Evolutionary conservation across 2,797 vertebrate species (phyloP).

Genomic region (Gymnoscopelus microlampas): DNA sequence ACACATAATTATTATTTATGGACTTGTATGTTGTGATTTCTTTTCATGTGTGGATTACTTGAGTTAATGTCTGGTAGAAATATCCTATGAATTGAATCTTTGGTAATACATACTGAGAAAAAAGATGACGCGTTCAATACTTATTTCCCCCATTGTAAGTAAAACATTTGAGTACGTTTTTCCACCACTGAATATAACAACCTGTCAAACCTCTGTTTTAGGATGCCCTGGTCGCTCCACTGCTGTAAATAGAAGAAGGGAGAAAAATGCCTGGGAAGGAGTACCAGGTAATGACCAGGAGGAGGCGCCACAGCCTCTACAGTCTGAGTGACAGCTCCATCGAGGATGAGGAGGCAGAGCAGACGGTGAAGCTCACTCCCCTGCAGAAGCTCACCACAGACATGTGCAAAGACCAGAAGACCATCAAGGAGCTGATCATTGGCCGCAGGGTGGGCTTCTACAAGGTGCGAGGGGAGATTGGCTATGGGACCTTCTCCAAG

Average conservation of each 20-base stretch:
- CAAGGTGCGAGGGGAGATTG: conserved; percentile 91
- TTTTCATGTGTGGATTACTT: too few relatives aligned
- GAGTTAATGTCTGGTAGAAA: too few relatives aligned
- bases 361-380: conserved; percentile 77
- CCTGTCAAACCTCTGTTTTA: neutral
- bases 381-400: conserved; percentile 90
- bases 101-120: too few relatives aligned
- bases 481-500: conserved; percentile 93
- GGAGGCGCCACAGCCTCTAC: conserved; percentile 77
- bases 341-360: conserved; percentile 59
- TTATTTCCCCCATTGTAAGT: too few relatives aligned
- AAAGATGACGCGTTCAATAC: too few relatives aligned
- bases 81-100: too few relatives aligned
- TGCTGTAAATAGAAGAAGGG: conserved; percentile 69
- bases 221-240: conserved; percentile 20
- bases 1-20: too few relatives aligned
- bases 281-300: conserved; percentile 70
- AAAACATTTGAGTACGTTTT: too few relatives aligned
- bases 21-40: too few relatives aligned
- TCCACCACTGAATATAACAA: neutral
- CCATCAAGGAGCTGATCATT: conserved; percentile 89
- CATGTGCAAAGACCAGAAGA: conserved; percentile 89
- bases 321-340: conserved; percentile 83
- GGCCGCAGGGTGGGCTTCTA: conserved; percentile 95
- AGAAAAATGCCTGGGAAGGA: conserved; percentile 69